Percentiles rank a stretch among this genome's conserved stretches.
Conservation (phyloP, 2,888 invertebrate genomes). For the Loripinus fragilis region DNA sequence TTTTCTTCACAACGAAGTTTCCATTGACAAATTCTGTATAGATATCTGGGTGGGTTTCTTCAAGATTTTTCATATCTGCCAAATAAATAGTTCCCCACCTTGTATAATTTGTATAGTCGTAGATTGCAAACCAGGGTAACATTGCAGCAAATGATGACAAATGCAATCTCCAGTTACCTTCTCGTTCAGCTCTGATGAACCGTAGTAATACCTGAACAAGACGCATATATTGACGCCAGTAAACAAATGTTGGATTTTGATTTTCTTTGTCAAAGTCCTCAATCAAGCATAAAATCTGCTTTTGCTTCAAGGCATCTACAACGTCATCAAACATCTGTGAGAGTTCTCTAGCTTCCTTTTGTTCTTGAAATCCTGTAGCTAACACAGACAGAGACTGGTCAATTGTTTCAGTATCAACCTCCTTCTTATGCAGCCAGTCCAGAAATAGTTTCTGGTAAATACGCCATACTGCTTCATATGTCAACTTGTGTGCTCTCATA, state of each 20-base stretch:
- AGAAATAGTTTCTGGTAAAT: background rate
- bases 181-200: background rate
- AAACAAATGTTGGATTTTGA: background rate
- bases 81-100: too few species aligned
- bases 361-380: background rate
- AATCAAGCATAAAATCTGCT: too few species aligned
- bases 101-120: too few species aligned
- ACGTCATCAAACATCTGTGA: background rate
- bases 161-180: too few species aligned
- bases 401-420: background rate
- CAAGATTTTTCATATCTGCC: too few species aligned
- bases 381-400: background rate
- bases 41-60: too few species aligned
- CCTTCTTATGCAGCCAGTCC: background rate
- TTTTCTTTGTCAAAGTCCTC: background rate
- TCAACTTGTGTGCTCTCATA: constrained; percentile 22
- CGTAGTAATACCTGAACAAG: background rate
- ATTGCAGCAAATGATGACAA: too few species aligned
- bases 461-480: too few species aligned
- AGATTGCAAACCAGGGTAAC: too few species aligned
- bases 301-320: background rate
- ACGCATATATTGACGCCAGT: background rate
- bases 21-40: too few species aligned
- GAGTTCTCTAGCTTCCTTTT: background rate
- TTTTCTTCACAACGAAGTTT: too few species aligned